Evolutionary conservation across 1,140 invertebrate species (phyloP).

Genomic region (Thaumatotibia leucotreta): DNA sequence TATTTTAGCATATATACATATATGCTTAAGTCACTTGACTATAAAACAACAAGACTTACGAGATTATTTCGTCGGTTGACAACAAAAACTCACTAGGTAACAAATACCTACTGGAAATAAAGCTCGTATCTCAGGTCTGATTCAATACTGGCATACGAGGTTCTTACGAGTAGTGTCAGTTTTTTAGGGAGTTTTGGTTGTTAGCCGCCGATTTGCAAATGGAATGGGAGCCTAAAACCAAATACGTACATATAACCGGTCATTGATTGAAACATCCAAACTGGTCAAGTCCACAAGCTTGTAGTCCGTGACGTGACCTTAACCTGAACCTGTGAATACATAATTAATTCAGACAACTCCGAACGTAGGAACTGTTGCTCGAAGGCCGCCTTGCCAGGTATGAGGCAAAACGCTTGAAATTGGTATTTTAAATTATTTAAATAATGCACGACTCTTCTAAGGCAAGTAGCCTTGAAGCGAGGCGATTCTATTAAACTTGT

Average conservation of each 20-base stretch:
- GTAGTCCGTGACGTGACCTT: not conserved
- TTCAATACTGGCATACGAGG: no score
- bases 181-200: no score
- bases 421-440: not conserved
- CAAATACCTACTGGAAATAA: no score
- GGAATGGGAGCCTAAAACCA: not conserved
- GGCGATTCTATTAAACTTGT: not conserved
- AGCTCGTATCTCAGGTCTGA: no score
- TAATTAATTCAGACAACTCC: not conserved
- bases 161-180: no score
- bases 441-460: not conserved
- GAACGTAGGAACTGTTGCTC: not conserved
- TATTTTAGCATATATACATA: no score
- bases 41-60: no score
- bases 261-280: not conserved
- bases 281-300: not conserved
- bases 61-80: no score
- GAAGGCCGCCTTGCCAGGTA: not conserved
- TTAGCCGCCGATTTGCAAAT: no score
- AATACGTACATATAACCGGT: not conserved
- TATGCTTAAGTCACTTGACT: no score
- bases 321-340: not conserved
- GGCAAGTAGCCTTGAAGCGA: not conserved
- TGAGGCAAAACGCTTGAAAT: not conserved
- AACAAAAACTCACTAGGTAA: no score